phyloP scores from a whole-genome alignment of 2,113 vertebrate genomes.

The Pangasianodon hypophthalmus region DNA sequence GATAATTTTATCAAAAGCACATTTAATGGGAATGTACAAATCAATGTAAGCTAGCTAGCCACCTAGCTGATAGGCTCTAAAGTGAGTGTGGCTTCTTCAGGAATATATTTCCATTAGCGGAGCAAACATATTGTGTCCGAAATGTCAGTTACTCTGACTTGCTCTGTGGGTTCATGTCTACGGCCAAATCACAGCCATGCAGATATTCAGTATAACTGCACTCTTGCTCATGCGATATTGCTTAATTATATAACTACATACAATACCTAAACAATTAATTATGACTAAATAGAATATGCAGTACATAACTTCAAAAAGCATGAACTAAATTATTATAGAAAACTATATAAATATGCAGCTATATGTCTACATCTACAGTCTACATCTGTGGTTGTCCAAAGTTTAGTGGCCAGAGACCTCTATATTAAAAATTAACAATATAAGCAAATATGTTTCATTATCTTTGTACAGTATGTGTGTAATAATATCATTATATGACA shows the following conservation, averaged over 20 bases:
- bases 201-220: not conserved
- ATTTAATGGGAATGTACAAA: not conserved
- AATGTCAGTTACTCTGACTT: not conserved
- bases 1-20: not conserved
- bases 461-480: not conserved
- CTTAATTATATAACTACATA: not conserved
- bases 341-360: not conserved
- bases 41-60: not conserved
- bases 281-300: not conserved
- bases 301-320: not conserved
- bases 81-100: not conserved
- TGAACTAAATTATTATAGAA: too few relatives aligned
- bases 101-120: too few relatives aligned
- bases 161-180: not conserved
- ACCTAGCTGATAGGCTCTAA: not conserved
- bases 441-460: not conserved
- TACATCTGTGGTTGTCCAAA: not conserved
- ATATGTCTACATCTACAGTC: not conserved
- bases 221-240: not conserved
- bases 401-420: too few relatives aligned
- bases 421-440: not conserved
- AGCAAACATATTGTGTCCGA: not conserved
- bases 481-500: not conserved
- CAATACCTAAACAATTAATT: not conserved
- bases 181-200: not conserved